Evolutionary conservation across 2,888 invertebrate genomes (phyloP), one percentile per base, ranked within the genome.

Genomic region (Hecatera dysodea): DNA sequence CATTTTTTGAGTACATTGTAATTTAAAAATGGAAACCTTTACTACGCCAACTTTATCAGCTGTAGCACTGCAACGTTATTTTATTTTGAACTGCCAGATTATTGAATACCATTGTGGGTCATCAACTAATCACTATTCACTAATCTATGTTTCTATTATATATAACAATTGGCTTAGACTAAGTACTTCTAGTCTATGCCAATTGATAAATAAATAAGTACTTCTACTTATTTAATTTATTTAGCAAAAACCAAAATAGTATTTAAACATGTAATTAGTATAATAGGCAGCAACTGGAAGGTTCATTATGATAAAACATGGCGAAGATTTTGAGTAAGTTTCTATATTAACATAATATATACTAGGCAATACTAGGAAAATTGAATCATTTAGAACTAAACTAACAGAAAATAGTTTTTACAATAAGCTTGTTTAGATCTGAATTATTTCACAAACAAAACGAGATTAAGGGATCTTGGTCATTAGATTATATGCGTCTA

Each of bases 161-260:
- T 33, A 8, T 33, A 71, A 59, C 12, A 70, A 42, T 50, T 42
- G 24, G 27, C 22, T 44, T n/a, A n/a, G n/a, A n/a, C n/a, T n/a
- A n/a, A n/a, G n/a, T n/a, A n/a, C n/a, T n/a, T 33, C 29, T 29
- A 73, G 61, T 44, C 73, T 70, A 70, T 42, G n/a, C n/a, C n/a
- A n/a, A n/a, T n/a, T n/a, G n/a, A n/a, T n/a, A n/a, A n/a, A n/a
- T n/a, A n/a, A n/a, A n/a, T n/a, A n/a, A n/a, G n/a, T n/a, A n/a
- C n/a, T n/a, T 33, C 29, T 29, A 73, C 50, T 44, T 42, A 72
- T 42, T 24, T 27, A 33, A 17, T 50, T 42, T 50, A 29, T 27
- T 22, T 19, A 33, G 42, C 12, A 39, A 33, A 24, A 11, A 11
- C 33, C 12, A 42, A 52, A 33, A 59, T 39, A n/a, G 7, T 6